A percentile compares a stretch with the other conserved stretches of the same genome.
These are phyloP conservation scores for Botrylloides violaceus DNA, from an alignment of 23 tunicate genomes.

Conservation along the genomic window DNA sequence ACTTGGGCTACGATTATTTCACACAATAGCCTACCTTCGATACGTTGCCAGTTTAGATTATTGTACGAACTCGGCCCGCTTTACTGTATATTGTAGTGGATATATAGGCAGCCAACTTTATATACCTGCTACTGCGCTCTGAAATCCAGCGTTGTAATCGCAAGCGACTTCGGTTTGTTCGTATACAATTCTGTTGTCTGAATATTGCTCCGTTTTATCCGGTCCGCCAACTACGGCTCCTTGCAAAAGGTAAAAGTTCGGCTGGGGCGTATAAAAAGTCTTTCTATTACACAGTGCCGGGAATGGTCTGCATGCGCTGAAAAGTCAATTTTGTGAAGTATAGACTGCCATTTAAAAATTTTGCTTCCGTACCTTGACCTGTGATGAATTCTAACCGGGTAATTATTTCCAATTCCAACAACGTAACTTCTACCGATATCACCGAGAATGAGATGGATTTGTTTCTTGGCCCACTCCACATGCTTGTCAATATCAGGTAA, in stretches of 20 bases:
- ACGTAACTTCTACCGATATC: conserved; percentile 86
- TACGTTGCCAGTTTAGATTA: too few species aligned
- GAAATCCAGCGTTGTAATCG: conserved; percentile 92
- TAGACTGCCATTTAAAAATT: background rate
- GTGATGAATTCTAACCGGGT: conserved; percentile 86
- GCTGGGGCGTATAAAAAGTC: conserved; percentile 14
- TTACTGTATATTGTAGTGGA: too few species aligned
- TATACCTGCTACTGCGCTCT: conserved; percentile 82
- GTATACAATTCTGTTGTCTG: conserved; percentile 44
- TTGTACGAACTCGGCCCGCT: too few species aligned
- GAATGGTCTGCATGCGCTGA: conserved; percentile 65
- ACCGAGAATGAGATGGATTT: conserved; percentile 82
- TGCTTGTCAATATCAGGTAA: conserved; percentile 57
- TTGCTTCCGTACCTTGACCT: conserved; percentile 75
- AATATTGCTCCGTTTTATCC: conserved; percentile 28
- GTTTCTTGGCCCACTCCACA: conserved; percentile 65
- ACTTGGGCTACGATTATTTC: too few species aligned
- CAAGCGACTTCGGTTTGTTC: conserved; percentile 78
- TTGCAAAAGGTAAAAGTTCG: conserved; percentile 42
- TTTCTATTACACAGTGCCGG: conserved; percentile 55
- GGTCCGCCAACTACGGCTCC: conserved; percentile 97
- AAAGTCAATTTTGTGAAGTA: background rate
- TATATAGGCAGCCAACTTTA: too few species aligned
- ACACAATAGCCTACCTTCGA: too few species aligned
- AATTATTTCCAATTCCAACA: conserved; percentile 88